These are phyloP conservation scores for Aix galericulata DNA, from an alignment of 2,113 vertebrate species.

Conservation along the genomic window DNA sequence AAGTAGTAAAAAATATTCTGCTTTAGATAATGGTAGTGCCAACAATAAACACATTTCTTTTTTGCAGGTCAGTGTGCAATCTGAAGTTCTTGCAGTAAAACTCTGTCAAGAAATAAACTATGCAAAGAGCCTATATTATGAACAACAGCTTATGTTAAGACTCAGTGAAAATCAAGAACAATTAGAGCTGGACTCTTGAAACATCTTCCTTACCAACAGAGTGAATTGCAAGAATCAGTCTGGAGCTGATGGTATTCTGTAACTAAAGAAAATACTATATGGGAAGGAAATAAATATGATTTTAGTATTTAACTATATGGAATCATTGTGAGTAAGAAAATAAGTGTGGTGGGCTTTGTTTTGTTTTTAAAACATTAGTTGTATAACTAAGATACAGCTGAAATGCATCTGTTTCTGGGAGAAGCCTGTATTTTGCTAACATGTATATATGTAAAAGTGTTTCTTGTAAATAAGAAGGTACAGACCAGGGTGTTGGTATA, in stretches of 20 bases:
- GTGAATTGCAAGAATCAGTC: not conserved
- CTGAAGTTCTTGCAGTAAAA: slow-evolving; percentile 89
- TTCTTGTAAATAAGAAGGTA: slow-evolving; percentile 75
- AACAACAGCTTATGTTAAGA: slow-evolving; percentile 96
- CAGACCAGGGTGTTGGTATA: slow-evolving; percentile 36
- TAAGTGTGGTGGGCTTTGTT: not conserved
- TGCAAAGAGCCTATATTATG: slow-evolving; percentile 98
- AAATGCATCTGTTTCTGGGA: slow-evolving; percentile 61
- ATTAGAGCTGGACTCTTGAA: slow-evolving; percentile 90
- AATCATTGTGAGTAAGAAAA: slow-evolving; percentile 40
- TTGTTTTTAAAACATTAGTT: slow-evolving; percentile 36
- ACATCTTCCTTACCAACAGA: not conserved
- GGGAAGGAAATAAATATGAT: not conserved
- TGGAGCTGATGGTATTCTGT: not conserved
- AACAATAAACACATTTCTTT: not conserved
- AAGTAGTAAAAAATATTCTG: not conserved
- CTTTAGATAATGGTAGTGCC: not conserved
- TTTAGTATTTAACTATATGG: not conserved
- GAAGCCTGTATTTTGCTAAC: slow-evolving; percentile 77
- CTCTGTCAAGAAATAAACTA: slow-evolving; percentile 99
- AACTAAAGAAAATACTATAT: not conserved
- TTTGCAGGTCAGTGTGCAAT: slow-evolving; percentile 91
- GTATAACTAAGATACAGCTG: slow-evolving; percentile 47
- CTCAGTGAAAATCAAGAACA: slow-evolving; percentile 83
- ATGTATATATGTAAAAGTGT: slow-evolving; percentile 80